A percentile compares a stretch with the other conserved stretches of the same genome.
Conservation (phyloP, 1,140 invertebrate genomes). For the Caenorhabditis briggsae region DNA sequence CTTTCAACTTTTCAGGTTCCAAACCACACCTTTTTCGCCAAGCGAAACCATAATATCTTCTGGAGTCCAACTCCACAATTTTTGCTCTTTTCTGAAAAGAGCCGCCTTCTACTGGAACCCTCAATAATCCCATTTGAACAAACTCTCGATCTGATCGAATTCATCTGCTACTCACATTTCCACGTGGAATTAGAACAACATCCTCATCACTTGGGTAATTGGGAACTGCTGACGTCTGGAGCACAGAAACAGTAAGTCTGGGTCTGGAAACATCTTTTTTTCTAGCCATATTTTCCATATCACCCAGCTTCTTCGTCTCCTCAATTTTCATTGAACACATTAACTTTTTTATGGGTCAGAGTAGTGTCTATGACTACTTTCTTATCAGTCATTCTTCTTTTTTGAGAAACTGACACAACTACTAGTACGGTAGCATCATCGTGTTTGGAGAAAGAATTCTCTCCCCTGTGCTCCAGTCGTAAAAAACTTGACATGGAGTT, state of each 20-base stretch:
- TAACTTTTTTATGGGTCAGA: neutral
- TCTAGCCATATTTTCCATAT: neutral
- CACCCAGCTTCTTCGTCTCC: no score
- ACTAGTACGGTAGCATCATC: conserved; percentile 38
- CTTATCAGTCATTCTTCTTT: neutral
- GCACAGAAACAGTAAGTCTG: neutral
- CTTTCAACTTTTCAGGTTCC: conserved; percentile 8
- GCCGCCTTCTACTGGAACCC: conserved; percentile 1
- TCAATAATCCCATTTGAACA: neutral
- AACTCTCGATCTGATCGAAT: conserved; percentile 2
- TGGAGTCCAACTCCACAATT: conserved; percentile 39
- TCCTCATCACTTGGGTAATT: conserved; percentile 36
- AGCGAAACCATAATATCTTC: neutral
- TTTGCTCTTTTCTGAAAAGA: conserved; percentile 52
- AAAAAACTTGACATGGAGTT: neutral
- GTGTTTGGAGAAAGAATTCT: neutral
- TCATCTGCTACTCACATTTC: conserved; percentile 8
- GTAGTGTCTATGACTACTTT: conserved; percentile 2
- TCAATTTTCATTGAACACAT: conserved; percentile 22
- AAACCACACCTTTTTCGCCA: conserved; percentile 37
- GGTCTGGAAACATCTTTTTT: neutral
- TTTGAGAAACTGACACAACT: neutral
- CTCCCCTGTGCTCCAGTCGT: neutral
- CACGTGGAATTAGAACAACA: neutral
- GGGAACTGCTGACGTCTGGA: neutral